Base-by-base conservation (phyloP, 2,797 vertebrate genomes). In the Agapornis canus region DNA sequence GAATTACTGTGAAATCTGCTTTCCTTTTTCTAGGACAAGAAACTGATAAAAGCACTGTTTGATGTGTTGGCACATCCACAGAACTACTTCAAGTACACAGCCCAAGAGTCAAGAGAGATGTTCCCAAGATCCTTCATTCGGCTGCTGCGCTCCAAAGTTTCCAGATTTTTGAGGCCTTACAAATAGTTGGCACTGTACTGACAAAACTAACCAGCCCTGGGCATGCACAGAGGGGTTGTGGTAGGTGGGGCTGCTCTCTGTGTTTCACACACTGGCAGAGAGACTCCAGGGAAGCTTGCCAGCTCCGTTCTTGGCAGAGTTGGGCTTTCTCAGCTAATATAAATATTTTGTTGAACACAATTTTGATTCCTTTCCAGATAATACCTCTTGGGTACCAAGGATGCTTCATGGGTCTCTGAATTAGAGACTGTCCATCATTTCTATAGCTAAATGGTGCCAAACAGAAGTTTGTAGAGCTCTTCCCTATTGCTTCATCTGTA, bases 71-170 rank as follows among this genome's bases (percentile, higher is more conserved):
- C 99, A 4, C 99, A 99, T 95, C 99, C 99, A 21, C 99, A 99
- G 97, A 99, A 99, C 97, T 99, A 99, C 97, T 99, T 99, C 97
- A 99, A 99, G 97, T 99, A 99, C 96, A 99, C 99, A 29, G 99
- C 99, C 64, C 99, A 99, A 88, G 99, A 99, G 95, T 99, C 99
- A 29, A 98, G 99, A 97, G 99, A 99, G 97, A 99, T 99, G 99
- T 99, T 99, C 96, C 99, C 99, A 22, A 99, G 99, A 96, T 99
- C 99, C 52, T 99, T 99, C 97, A 99, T 99, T 91, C 98, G 99
- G 84, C 98, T 99, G 92, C 98, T 99, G 68, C 99, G 99, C 64
- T 99, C 99, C 86, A 99, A 99, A 98, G 99, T 99, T 89, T 98
- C 99, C 97, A 98, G 99, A 97, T 99, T 99, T 98, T 96, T 99